Evolutionary conservation across 2,113 vertebrate species (phyloP).

Genomic region (Poicephalus gulielmi): DNA sequence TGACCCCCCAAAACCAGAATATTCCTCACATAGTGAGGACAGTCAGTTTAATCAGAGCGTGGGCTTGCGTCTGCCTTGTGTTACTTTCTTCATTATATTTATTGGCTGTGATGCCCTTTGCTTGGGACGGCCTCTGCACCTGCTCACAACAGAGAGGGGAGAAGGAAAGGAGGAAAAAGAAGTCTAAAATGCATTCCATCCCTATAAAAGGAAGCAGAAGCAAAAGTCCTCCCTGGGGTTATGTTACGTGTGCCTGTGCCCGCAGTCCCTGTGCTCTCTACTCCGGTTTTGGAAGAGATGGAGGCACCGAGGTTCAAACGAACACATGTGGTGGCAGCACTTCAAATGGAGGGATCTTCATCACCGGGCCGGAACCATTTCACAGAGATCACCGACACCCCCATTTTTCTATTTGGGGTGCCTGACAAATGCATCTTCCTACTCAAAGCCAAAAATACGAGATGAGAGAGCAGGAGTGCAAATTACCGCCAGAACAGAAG

Average conservation of each 20-base stretch:
- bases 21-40: not conserved
- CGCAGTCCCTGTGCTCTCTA: not conserved
- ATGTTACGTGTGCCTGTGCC: not conserved
- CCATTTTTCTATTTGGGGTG: constrained; percentile 70
- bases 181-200: constrained; percentile 57
- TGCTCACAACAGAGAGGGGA: not conserved
- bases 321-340: not conserved
- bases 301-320: not conserved
- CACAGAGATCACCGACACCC: constrained; percentile 41
- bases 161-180: constrained; percentile 30
- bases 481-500: not conserved
- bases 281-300: not conserved
- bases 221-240: not conserved
- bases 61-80: not conserved
- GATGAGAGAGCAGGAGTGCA: constrained; percentile 32
- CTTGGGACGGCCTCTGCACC: not conserved
- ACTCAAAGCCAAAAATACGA: constrained; percentile 70
- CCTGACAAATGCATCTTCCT: constrained; percentile 65
- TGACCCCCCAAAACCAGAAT: not conserved
- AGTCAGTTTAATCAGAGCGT: not conserved
- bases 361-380: constrained; percentile 40
- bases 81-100: not conserved
- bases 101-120: not conserved
- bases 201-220: constrained; percentile 48
- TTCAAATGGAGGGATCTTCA: not conserved